phyloP scores from a whole-genome alignment of 1,140 invertebrate species.

The Anastrepha ludens region DNA sequence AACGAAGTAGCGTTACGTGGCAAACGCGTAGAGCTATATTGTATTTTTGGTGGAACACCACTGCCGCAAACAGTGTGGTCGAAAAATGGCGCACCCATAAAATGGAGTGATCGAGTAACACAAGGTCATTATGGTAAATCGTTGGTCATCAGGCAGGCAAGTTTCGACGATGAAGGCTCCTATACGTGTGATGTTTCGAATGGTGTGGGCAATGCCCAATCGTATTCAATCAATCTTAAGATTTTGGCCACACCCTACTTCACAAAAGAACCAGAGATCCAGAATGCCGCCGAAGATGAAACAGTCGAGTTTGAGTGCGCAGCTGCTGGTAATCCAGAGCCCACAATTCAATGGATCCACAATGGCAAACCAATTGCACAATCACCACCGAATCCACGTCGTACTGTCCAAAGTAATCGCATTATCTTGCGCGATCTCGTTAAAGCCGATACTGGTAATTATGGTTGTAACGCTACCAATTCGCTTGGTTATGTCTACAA shows the following conservation, averaged over 20 bases:
- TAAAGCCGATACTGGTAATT: constrained; percentile 96
- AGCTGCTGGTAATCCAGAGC: constrained; percentile 91
- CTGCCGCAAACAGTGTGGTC: constrained; percentile 89
- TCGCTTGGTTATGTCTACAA: constrained; percentile 98
- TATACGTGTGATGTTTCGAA: constrained; percentile 95
- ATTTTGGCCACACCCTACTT: constrained; percentile 94
- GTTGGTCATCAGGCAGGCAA: constrained; percentile 88
- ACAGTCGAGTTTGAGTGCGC: constrained; percentile 90
- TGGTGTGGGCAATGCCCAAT: constrained; percentile 88
- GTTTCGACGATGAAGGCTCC: constrained; percentile 88
- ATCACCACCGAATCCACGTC: constrained; percentile 83
- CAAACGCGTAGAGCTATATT: constrained; percentile 87
- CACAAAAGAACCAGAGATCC: constrained; percentile 90
- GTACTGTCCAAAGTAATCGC: constrained; percentile 80
- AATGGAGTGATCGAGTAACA: constrained; percentile 83
- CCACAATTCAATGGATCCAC: constrained; percentile 96
- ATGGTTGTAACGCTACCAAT: constrained; percentile 99
- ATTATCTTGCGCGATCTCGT: constrained; percentile 89
- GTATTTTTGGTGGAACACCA: constrained; percentile 93
- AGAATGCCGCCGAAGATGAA: constrained; percentile 93
- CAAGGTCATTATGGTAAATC: constrained; percentile 95
- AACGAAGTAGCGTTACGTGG: constrained; percentile 90
- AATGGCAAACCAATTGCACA: constrained; percentile 93
- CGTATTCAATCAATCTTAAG: constrained; percentile 88
- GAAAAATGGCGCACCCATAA: constrained; percentile 83